Conservation (phyloP, 2,797 vertebrate species). For the Cephalopachus bancanus region DNA sequence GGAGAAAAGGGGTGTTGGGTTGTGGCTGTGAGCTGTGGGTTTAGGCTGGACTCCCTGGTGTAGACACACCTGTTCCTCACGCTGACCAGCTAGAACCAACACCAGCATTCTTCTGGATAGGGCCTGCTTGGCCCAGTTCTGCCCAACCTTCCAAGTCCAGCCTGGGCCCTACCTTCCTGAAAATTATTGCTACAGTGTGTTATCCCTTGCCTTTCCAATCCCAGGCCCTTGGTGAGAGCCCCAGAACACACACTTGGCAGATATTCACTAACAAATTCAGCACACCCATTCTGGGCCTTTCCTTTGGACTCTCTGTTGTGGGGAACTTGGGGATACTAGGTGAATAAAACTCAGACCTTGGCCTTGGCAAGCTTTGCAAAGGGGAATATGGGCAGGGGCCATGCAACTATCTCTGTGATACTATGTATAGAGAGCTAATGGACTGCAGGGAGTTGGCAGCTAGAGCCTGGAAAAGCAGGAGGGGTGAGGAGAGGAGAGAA, state of each 20-base stretch:
- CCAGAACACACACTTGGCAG: background rate
- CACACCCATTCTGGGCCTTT: background rate
- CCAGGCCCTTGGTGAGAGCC: background rate
- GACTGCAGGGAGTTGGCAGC: background rate
- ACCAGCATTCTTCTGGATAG: background rate
- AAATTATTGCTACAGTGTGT: background rate
- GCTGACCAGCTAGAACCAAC: background rate
- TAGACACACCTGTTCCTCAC: background rate
- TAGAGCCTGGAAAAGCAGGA: background rate
- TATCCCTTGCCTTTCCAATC: background rate
- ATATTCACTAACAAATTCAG: background rate
- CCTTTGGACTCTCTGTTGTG: background rate
- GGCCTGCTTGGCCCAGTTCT: background rate
- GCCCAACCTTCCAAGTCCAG: background rate
- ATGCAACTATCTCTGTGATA: background rate
- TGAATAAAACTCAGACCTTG: background rate
- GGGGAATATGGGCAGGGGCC: background rate
- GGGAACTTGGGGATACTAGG: background rate
- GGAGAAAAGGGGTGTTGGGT: background rate
- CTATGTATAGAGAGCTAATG: background rate
- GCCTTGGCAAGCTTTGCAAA: background rate
- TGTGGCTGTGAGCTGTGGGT: background rate
- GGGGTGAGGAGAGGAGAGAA: fast-evolving
- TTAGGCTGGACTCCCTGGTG: too few species aligned
- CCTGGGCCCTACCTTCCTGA: background rate